Base-by-base conservation (phyloP, 2,888 invertebrate species). In the Dasypolia templi region DNA sequence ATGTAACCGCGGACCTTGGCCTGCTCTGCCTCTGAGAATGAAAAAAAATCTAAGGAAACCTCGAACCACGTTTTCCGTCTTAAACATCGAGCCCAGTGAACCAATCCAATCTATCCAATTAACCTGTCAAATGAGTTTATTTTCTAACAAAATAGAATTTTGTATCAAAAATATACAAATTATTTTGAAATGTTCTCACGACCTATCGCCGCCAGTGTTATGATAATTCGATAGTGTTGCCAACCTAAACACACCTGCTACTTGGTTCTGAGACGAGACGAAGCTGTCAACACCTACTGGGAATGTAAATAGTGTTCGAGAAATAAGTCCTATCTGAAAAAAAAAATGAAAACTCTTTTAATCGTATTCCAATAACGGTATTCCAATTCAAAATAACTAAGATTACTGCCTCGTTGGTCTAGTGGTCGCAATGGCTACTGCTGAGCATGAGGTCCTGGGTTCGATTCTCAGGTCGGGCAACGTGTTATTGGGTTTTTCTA, bases 231-330 rank as follows among this genome's bases (percentile, higher is more conserved):
- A 26, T 39, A 12, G 19, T 46, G 17, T 46, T 55, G 39, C 70
- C 35, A 70, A 69, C 55, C 19, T 35, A 59, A 74, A 70, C 71
- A 84, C 81, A 78, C 44, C 75, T 78, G 75, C 63, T 55, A 35
- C 42, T 35, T 35, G 35, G 11, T 9, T 61, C 12, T 55, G 42
- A 61, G 56, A 49, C 14, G 42, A 61, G 56, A 49, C 17, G 49
- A 44, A 59, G 66, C 44, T 62, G 51, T 59, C 58, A 75, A 68
- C 72, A 22, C 65, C 39, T 44, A 19, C 32, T 53, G 44, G 53
- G 73, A 84, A 84, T 46, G 19, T 68, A 73, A 69, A 75, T 75
- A 84, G 68, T 65, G 4, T 64, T 6, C n/a, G 1, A 59, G 14
- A 69, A 58, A 68, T 53, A 55, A 55, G 59, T 55, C 6, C 12